Evolutionary conservation across 2,797 vertebrate species (phyloP).

Genomic region (Paratrypauchen microcephalus): DNA sequence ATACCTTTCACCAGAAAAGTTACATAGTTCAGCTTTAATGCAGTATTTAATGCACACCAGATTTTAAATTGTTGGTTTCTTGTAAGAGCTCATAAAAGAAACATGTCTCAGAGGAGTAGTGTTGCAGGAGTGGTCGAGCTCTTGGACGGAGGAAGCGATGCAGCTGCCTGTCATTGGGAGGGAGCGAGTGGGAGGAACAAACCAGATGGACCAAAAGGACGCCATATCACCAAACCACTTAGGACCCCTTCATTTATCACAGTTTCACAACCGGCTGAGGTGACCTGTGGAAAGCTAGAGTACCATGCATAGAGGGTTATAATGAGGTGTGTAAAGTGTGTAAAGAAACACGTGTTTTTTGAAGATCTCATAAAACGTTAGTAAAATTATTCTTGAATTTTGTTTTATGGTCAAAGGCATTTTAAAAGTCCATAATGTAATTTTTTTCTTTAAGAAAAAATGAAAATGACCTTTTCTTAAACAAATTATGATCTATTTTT

Average conservation of each 20-base stretch:
- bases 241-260: slow-evolving; percentile 44
- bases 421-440: too few species aligned
- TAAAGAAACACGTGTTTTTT: background rate
- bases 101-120: slow-evolving; percentile 35
- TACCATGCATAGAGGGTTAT: background rate
- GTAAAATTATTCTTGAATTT: background rate
- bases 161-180: slow-evolving; percentile 69
- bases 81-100: slow-evolving; percentile 17
- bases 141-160: slow-evolving; percentile 59
- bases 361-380: background rate
- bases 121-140: slow-evolving; percentile 42
- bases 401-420: too few species aligned
- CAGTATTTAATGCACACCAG: background rate
- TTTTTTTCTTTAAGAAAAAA: too few species aligned
- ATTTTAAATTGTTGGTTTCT: slow-evolving; percentile 11
- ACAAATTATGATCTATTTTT: too few species aligned
- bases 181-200: slow-evolving; percentile 48
- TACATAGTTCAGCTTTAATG: background rate
- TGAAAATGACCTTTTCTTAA: too few species aligned
- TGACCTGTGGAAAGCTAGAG: background rate
- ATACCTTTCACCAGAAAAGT: background rate
- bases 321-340: background rate
- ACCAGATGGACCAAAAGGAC: slow-evolving; percentile 58
- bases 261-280: slow-evolving; percentile 22
- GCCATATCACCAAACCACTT: slow-evolving; percentile 43